Evolutionary conservation across 2,113 vertebrate genomes (phyloP).

Genomic region (Dinomys branickii): DNA sequence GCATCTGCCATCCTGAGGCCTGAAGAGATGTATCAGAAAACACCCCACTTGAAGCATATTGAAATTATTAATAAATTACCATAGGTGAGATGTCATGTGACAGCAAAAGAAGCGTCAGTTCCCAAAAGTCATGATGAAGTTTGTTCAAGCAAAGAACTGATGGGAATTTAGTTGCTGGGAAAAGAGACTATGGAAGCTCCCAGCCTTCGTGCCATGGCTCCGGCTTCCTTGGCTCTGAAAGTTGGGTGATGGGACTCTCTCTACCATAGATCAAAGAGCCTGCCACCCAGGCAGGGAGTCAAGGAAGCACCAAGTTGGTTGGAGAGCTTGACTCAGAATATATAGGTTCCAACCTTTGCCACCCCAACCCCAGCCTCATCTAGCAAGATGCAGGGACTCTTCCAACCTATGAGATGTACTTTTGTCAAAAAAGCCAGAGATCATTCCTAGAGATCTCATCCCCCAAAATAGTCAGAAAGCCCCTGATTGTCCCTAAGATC

Average conservation of each 20-base stretch:
- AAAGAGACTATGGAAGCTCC: neutral
- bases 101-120: neutral
- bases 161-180: neutral
- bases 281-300: too few species aligned
- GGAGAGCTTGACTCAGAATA: neutral
- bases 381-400: neutral
- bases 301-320: neutral
- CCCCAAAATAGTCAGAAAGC: neutral
- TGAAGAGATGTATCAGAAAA: neutral
- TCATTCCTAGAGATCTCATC: neutral
- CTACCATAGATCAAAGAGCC: neutral
- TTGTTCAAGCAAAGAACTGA: neutral
- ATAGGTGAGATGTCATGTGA: neutral
- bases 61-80: slow-evolving; percentile 32
- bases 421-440: neutral
- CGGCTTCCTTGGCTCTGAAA: neutral
- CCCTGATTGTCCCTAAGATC: neutral
- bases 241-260: too few species aligned
- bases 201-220: neutral
- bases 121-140: neutral
- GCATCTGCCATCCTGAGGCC: neutral
- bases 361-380: neutral
- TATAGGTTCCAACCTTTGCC: neutral
- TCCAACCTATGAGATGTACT: too few species aligned
- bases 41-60: neutral